phyloP scores from a whole-genome alignment of 1,140 invertebrate species.

The Rhagoletis pomonella region DNA sequence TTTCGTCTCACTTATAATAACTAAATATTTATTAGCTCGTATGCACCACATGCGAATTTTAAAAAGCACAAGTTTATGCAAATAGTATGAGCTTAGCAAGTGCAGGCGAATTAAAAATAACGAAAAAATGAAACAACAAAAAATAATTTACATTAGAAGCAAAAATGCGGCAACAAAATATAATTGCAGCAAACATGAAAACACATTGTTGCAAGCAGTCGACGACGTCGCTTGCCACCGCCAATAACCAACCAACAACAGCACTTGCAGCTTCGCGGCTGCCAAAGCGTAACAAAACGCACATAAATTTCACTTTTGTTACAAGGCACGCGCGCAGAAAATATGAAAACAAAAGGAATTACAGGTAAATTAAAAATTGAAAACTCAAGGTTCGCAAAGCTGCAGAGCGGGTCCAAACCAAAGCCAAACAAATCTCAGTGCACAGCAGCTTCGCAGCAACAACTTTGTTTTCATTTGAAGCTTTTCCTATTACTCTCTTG shows the following conservation, averaged over 20 bases:
- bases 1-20: no score
- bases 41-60: neutral
- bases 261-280: constrained; percentile 42
- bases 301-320: constrained; percentile 43
- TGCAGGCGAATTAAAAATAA: neutral
- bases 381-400: neutral
- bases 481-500: neutral
- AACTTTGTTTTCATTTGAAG: neutral
- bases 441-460: neutral
- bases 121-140: neutral
- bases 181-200: constrained; percentile 28
- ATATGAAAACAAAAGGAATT: neutral
- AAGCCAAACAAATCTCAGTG: neutral
- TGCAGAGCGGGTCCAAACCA: neutral
- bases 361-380: constrained; percentile 10
- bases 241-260: neutral
- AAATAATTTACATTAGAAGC: neutral
- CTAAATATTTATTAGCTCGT: neutral
- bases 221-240: neutral
- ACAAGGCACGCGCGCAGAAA: constrained; percentile 39
- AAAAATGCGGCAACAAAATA: constrained; percentile 25
- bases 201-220: constrained; percentile 6
- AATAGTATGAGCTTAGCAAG: neutral
- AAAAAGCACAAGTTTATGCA: neutral
- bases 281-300: constrained; percentile 25